Conservation (phyloP, 2,888 invertebrate species). For the Octodonta nipae region DNA sequence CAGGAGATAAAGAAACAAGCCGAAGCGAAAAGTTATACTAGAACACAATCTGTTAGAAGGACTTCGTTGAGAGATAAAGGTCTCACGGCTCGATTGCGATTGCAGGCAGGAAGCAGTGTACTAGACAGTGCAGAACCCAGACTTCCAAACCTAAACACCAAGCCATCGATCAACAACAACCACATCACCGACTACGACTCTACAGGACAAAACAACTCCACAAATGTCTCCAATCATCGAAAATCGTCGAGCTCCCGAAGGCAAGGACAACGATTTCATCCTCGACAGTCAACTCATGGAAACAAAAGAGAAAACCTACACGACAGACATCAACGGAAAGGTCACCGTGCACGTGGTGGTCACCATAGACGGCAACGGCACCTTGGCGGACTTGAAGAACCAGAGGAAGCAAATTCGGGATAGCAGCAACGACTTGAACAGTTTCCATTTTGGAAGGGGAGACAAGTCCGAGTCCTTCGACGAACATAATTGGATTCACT, state of each 20-base stretch:
- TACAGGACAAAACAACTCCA: too few species aligned
- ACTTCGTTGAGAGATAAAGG: constrained; percentile 89
- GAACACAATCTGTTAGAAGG: constrained; percentile 84
- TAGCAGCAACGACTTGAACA: constrained; percentile 40
- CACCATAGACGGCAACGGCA: constrained; percentile 64
- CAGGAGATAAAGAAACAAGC: constrained; percentile 61
- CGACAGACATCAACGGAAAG: constrained; percentile 70
- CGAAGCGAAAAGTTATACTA: constrained; percentile 55
- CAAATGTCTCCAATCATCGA: constrained; percentile 14
- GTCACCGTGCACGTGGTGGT: constrained; percentile 47
- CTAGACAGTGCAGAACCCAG: constrained; percentile 17
- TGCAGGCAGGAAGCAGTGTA: constrained; percentile 38
- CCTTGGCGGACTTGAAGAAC: constrained; percentile 85
- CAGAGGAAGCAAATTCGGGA: constrained; percentile 74
- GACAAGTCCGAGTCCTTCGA: constrained; percentile 35
- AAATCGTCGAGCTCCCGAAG: constrained; percentile 58
- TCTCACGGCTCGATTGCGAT: constrained; percentile 68
- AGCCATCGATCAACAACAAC: too few species aligned
- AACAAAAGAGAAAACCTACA: constrained; percentile 40
- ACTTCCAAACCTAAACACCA: too few species aligned
- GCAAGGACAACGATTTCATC: constrained; percentile 64
- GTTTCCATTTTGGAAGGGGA: constrained; percentile 35
- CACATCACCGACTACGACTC: constrained; percentile 13
- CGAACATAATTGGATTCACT: constrained; percentile 50
- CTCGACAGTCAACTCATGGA: constrained; percentile 48